Percentiles rank a stretch among this genome's conserved stretches.
These are phyloP conservation scores for Caenorhabditis sp. DNA, from an alignment of 2,888 invertebrate species.

Conservation along the genomic window DNA sequence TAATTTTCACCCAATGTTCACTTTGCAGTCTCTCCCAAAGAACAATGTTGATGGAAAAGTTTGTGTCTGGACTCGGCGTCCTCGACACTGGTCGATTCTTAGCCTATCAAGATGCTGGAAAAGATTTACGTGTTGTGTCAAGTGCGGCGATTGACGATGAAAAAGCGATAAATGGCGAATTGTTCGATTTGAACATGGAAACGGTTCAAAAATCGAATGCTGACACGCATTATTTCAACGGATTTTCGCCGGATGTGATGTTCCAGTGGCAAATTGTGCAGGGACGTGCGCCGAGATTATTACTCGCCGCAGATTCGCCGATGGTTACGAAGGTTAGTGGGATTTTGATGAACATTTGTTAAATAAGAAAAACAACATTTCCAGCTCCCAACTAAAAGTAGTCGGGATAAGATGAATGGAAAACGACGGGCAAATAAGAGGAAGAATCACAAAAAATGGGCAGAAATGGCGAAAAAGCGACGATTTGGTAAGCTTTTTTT, in stretches of 20 bases:
- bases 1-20: not conserved
- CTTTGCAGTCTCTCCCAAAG: slow-evolving; percentile 28
- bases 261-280: slow-evolving; percentile 40
- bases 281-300: slow-evolving; percentile 28
- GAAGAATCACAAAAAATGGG: too few species aligned
- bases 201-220: not conserved
- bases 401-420: too few species aligned
- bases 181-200: slow-evolving; percentile 7
- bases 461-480: too few species aligned
- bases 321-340: slow-evolving; percentile 4
- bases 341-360: too few species aligned
- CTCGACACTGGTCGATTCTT: slow-evolving; percentile 20
- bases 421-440: too few species aligned
- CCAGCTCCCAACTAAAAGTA: too few species aligned
- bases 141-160: not conserved
- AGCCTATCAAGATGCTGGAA: slow-evolving; percentile 8
- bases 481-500: too few species aligned
- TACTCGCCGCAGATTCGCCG: slow-evolving; percentile 23
- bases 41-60: slow-evolving; percentile 17
- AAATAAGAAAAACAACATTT: too few species aligned
- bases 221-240: slow-evolving; percentile 18
- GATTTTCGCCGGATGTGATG: slow-evolving; percentile 22
- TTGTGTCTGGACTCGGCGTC: slow-evolving; percentile 2
- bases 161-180: not conserved
- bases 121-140: slow-evolving; percentile 13